Evolutionary conservation across 1,140 invertebrate species (phyloP), one percentile per base, ranked within the genome.

Genomic region (Manduca sexta): DNA sequence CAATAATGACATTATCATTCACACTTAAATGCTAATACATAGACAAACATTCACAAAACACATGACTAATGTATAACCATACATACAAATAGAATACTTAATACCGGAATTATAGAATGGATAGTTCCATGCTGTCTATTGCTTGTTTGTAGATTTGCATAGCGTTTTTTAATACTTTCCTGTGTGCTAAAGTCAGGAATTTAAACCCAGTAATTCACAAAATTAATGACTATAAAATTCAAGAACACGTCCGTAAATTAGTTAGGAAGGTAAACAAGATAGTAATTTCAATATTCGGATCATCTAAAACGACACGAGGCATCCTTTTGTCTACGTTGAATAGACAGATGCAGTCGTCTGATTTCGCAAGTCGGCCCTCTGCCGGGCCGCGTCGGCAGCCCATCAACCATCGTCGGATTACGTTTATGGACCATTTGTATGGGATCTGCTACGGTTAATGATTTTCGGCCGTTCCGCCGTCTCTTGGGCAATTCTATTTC

Each of bases 321-420:
- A 12, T n/a, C 34, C 14, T 35, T 14, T 6, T 35, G n/a, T 35
- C 14, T 14, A 35, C 34, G 6, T n/a, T 12, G 6, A n/a, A 12
- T 35, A 13, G n/a, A 8, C 39, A 18, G 29, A 45, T 15, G 40
- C n/a, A 61, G 33, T 50, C 44, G 48, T 55, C 38, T 39, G 49
- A 46, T 74, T 69, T 73, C 63, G 52, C 60, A 76, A 73, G 21
- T 47, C 45, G 37, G 38, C 38, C 40, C 49, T n/a, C n/a, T n/a
- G 46, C 56, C 45, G 38, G 52, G 33, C 45, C 46, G 52, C 40
- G 21, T 26, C 54, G 53, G 38, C 51, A 55, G 49, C 60, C 69
- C 70, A 69, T 77, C 63, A 60, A 70, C 70, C 67, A 79, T 66
- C 72, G 71, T 74, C 65, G 71, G 71, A 77, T 81, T 75, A 78